Evolutionary conservation across 2,888 invertebrate genomes (phyloP).

Genomic region (Dicycla oo): DNA sequence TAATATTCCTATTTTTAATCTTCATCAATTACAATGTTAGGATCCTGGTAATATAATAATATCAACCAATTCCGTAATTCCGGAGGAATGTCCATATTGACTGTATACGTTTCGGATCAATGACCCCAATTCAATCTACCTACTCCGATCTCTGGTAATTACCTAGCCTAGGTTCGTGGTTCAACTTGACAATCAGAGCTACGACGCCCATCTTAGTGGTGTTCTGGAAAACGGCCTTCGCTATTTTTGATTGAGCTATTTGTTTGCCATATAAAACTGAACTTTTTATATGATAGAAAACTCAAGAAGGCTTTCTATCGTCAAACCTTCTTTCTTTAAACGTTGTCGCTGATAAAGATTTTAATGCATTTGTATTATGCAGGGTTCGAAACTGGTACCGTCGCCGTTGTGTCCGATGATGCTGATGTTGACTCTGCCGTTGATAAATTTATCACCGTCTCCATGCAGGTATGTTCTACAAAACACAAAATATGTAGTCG

Average conservation of each 20-base stretch:
- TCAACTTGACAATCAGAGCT: too few relatives aligned
- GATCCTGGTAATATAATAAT: too few relatives aligned
- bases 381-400: constrained; percentile 42
- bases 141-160: too few relatives aligned
- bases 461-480: constrained; percentile 59
- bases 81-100: too few relatives aligned
- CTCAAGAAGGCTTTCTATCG: not conserved
- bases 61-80: too few relatives aligned
- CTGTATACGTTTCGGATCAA: too few relatives aligned
- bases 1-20: too few relatives aligned
- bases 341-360: not conserved
- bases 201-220: too few relatives aligned
- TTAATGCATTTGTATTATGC: not conserved
- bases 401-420: constrained; percentile 64
- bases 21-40: too few relatives aligned
- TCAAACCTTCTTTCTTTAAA: not conserved
- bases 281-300: not conserved
- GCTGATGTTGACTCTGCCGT: constrained; percentile 77
- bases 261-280: not conserved
- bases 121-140: too few relatives aligned
- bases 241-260: too few relatives aligned
- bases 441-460: constrained; percentile 66
- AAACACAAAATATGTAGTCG: not conserved
- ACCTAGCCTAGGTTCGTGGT: not conserved
- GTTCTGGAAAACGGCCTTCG: not conserved